Conservation (phyloP, 2,113 vertebrate genomes). For the Osmerus eperlanus region DNA sequence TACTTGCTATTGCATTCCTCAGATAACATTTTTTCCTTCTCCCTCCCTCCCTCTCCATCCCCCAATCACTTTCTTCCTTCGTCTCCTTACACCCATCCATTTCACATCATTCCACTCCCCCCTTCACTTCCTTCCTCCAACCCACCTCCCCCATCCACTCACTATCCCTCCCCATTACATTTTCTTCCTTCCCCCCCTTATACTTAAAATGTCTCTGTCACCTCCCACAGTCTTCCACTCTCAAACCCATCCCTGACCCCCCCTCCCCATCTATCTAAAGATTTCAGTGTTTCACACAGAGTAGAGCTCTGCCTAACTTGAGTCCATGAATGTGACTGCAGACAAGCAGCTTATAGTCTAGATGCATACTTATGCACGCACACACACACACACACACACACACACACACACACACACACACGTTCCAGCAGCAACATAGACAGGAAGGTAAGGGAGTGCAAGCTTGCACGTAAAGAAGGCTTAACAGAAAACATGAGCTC, state of each 20-base stretch:
- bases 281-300: conserved; percentile 4
- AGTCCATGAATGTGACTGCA: not conserved
- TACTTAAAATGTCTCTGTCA: not conserved
- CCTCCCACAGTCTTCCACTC: not conserved
- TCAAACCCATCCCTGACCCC: not conserved
- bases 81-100: not conserved
- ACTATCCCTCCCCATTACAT: not conserved
- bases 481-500: conserved; percentile 22
- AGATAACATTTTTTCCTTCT: conserved; percentile 24
- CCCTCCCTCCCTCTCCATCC: not conserved
- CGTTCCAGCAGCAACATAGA: conserved; percentile 30
- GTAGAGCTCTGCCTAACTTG: conserved; percentile 17
- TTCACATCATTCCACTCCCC: not conserved
- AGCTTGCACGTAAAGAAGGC: conserved; percentile 7
- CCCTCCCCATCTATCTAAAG: not conserved
- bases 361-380: too few species aligned
- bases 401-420: conserved; percentile 9
- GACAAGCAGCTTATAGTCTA: too few species aligned
- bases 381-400: not conserved
- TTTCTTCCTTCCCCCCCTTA: not conserved
- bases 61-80: not conserved
- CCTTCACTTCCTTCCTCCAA: not conserved
- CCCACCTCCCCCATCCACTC: too few species aligned
- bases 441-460: not conserved
- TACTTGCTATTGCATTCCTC: conserved; percentile 29